These are phyloP conservation scores for Hemaris fuciformis DNA, from an alignment of 2,888 invertebrate species.

Conservation along the genomic window DNA sequence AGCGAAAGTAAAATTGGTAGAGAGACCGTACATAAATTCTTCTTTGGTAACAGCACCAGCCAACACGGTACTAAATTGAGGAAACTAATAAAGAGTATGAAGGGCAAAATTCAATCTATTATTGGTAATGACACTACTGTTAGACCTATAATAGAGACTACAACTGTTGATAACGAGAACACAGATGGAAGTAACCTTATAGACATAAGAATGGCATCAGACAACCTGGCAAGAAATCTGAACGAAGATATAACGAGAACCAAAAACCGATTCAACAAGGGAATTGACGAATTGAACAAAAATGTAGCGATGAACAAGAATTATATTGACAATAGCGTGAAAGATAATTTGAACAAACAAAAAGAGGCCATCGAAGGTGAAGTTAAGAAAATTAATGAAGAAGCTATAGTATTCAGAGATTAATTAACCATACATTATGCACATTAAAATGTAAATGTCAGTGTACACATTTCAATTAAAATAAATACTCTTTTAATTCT, in stretches of 20 bases:
- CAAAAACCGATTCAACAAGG: neutral
- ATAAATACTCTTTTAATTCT: too few relatives aligned
- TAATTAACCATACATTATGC: too few relatives aligned
- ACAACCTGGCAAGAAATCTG: neutral
- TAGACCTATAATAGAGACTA: neutral
- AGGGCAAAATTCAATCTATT: neutral
- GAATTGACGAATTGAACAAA: neutral
- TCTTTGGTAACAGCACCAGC: neutral
- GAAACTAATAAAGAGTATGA: neutral
- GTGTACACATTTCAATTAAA: too few relatives aligned
- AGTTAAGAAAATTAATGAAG: neutral
- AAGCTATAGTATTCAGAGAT: neutral
- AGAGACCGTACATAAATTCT: neutral
- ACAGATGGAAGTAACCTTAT: conserved; percentile 3
- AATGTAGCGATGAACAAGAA: neutral
- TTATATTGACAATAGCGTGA: neutral
- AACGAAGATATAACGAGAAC: neutral
- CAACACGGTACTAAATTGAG: neutral
- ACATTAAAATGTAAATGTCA: too few relatives aligned
- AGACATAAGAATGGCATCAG: neutral
- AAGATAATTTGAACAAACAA: neutral
- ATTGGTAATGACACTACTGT: neutral
- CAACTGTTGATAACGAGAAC: neutral
- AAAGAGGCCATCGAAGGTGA: neutral
- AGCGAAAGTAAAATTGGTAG: neutral